Evolutionary conservation across 2,113 vertebrate genomes (phyloP).

Genomic region (Rhabdornis inornatus): DNA sequence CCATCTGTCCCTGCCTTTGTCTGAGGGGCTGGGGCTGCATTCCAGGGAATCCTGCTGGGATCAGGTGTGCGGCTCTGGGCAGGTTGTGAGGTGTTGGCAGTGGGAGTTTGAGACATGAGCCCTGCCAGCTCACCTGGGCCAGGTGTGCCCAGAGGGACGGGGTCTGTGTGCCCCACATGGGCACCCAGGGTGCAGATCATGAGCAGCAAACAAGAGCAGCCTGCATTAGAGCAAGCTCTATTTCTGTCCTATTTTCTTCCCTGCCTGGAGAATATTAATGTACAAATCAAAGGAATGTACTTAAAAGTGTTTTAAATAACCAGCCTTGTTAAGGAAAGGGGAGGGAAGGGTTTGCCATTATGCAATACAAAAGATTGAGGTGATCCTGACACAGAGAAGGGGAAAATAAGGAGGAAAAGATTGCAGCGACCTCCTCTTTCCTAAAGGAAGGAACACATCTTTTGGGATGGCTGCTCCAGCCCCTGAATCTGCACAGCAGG

Average conservation of each 20-base stretch:
- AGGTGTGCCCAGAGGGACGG: background rate
- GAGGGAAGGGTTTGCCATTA: background rate
- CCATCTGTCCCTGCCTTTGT: rapidly evolving
- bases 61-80: background rate
- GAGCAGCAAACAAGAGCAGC: background rate
- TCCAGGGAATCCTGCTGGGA: rapidly evolving
- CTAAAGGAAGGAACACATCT: background rate
- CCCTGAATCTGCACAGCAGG: background rate
- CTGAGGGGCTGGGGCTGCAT: rapidly evolving
- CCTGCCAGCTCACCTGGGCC: background rate
- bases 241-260: background rate
- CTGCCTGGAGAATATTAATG: conserved; percentile 1
- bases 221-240: background rate
- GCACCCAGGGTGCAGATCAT: background rate
- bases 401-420: background rate
- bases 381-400: background rate
- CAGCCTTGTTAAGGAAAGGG: background rate
- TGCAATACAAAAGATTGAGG: background rate
- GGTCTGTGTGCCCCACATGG: background rate
- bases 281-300: conserved; percentile 30
- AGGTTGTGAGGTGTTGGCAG: background rate
- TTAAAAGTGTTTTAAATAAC: conserved; percentile 13
- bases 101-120: background rate
- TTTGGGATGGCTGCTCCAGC: background rate
- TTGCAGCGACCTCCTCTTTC: background rate